Conservation (phyloP, 2,797 vertebrate genomes). For the Chaetophractus vellerosus region DNA sequence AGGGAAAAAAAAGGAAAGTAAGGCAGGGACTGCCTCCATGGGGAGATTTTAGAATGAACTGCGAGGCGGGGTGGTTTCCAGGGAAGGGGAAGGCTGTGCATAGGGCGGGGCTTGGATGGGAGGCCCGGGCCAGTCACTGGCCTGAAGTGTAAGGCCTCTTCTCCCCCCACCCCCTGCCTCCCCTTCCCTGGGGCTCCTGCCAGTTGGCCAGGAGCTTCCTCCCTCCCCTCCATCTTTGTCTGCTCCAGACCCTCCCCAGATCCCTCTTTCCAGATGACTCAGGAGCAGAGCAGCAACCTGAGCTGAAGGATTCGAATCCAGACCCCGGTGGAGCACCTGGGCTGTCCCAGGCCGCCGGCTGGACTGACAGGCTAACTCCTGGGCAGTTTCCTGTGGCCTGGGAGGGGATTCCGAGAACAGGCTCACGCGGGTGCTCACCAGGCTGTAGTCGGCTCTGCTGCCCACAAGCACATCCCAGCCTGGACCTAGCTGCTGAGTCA, state of each 20-base stretch:
- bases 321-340: too few species aligned
- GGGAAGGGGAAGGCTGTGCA: not conserved
- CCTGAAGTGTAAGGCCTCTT: not conserved
- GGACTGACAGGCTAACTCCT: not conserved
- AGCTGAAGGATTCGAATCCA: not conserved
- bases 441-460: not conserved
- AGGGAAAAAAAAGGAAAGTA: not conserved
- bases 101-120: too few species aligned
- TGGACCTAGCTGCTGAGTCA: not conserved
- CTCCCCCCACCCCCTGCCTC: not conserved
- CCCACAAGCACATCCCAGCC: not conserved
- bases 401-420: not conserved
- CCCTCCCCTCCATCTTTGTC: not conserved
- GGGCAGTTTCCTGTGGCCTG: not conserved
- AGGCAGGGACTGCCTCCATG: not conserved
- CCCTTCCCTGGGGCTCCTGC: not conserved
- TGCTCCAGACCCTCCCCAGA: not conserved
- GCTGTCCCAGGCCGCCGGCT: not conserved
- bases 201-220: not conserved
- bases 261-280: slow-evolving; percentile 19
- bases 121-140: not conserved
- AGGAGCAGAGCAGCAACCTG: slow-evolving; percentile 4
- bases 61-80: not conserved
- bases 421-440: not conserved
- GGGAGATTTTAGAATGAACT: not conserved